These are phyloP conservation scores for Semnopithecus entellus DNA, from an alignment of 2,113 vertebrate species.

Conservation along the genomic window DNA sequence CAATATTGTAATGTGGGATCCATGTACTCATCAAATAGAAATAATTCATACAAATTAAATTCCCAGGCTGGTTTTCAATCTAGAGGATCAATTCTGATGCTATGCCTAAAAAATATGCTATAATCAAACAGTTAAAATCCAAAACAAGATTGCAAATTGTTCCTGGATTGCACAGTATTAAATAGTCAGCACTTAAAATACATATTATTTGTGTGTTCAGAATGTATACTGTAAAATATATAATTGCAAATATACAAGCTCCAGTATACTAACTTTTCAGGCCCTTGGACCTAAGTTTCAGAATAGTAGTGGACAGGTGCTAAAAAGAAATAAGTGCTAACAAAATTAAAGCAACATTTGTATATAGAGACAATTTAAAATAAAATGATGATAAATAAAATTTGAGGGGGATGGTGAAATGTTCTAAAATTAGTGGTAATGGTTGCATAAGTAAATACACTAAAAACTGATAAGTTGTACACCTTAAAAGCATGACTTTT, in stretches of 20 bases:
- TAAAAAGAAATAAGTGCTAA: background rate
- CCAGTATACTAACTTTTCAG: background rate
- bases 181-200: background rate
- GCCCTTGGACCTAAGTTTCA: background rate
- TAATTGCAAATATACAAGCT: background rate
- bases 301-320: background rate
- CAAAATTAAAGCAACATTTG: background rate
- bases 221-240: background rate
- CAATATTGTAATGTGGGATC: background rate
- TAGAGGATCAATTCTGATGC: background rate
- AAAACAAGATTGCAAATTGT: background rate
- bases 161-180: background rate
- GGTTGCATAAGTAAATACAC: background rate
- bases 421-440: background rate
- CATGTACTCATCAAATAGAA: background rate
- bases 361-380: background rate
- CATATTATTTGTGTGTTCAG: background rate
- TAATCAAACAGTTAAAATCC: background rate
- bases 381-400: background rate
- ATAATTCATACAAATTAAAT: background rate
- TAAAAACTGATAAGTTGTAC: background rate
- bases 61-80: background rate
- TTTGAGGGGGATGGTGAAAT: background rate
- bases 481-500: background rate
- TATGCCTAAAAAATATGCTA: background rate